Conservation (phyloP, 1,140 invertebrate genomes). For the Charaxes varanes region DNA sequence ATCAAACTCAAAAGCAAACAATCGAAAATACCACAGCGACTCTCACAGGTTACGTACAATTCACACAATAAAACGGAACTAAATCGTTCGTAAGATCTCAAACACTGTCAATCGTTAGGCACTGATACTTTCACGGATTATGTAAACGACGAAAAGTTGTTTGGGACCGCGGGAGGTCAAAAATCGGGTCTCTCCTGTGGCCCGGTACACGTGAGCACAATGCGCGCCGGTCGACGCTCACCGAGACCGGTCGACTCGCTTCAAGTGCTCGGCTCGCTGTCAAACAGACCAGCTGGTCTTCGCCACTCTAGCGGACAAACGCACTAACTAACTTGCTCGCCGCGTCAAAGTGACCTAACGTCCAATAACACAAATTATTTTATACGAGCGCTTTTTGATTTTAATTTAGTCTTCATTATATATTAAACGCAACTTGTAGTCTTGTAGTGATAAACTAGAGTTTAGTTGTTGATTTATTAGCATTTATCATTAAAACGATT, state of each 20-base stretch:
- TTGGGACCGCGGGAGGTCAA: constrained; percentile 44
- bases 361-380: too few relatives aligned
- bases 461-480: too few relatives aligned
- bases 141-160: constrained; percentile 57
- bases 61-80: constrained; percentile 49
- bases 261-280: constrained; percentile 44
- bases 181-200: constrained; percentile 38
- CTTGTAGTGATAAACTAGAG: too few relatives aligned
- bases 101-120: constrained; percentile 31
- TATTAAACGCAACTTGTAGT: too few relatives aligned
- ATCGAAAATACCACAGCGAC: constrained; percentile 57
- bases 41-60: constrained; percentile 50
- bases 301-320: constrained; percentile 59
- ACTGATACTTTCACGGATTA: constrained; percentile 41
- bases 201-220: constrained; percentile 48
- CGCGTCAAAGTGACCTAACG: constrained; percentile 25
- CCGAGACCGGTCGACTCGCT: constrained; percentile 43
- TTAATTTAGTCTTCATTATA: too few relatives aligned
- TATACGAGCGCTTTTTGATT: too few relatives aligned
- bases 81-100: constrained; percentile 35
- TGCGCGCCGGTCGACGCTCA: constrained; percentile 40
- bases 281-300: constrained; percentile 65
- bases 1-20: constrained; percentile 48
- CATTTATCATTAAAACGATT: too few relatives aligned
- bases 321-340: constrained; percentile 46